A percentile compares a stretch with the other conserved stretches of the same genome.
phyloP scores from a whole-genome alignment of 2,797 vertebrate genomes.

The Graptemys geographica region DNA sequence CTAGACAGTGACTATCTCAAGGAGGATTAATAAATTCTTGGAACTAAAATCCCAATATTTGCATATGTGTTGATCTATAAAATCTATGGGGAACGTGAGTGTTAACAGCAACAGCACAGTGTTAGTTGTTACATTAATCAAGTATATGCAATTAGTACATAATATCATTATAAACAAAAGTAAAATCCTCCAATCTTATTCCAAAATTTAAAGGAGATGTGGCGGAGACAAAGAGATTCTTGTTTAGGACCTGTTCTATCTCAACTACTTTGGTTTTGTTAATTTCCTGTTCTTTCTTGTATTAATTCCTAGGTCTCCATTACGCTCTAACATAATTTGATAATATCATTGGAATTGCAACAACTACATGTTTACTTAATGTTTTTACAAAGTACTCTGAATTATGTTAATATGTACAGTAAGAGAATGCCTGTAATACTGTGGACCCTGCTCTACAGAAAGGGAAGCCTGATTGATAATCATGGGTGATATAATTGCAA shows the following conservation, averaged over 20 bases:
- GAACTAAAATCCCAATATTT: neutral
- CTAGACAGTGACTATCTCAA: neutral
- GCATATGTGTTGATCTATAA: neutral
- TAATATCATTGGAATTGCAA: constrained; percentile 37
- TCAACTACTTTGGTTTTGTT: constrained; percentile 36
- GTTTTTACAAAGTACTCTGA: constrained; percentile 21
- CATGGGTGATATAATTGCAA: neutral
- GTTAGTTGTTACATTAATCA: neutral
- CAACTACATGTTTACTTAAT: constrained; percentile 14
- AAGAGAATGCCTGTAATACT: neutral
- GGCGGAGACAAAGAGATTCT: neutral
- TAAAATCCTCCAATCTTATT: neutral
- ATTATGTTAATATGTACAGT: neutral
- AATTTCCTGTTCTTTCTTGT: constrained; percentile 47
- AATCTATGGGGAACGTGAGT: neutral
- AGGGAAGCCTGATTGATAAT: neutral
- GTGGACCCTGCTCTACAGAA: neutral
- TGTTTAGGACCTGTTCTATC: constrained; percentile 2
- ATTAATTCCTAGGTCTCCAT: constrained; percentile 41
- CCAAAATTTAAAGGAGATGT: neutral
- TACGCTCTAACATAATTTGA: constrained; percentile 34
- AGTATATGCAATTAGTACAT: neutral
- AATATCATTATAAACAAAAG: neutral
- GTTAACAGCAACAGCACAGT: neutral
- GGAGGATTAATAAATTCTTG: neutral